Evolutionary conservation across 2,797 vertebrate species (phyloP).

Genomic region (Gastrophryne carolinensis): DNA sequence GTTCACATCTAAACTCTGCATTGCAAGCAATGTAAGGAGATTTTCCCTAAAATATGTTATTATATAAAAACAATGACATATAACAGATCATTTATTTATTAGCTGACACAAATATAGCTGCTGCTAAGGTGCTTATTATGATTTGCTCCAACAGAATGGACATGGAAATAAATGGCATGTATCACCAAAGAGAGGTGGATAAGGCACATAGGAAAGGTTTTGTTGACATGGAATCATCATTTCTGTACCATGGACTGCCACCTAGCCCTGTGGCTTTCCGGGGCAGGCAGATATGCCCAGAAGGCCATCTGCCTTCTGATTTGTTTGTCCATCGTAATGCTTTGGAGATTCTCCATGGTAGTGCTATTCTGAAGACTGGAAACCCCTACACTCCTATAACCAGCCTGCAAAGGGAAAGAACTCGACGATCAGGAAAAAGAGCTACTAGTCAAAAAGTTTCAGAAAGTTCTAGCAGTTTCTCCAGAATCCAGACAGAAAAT

Average conservation of each 20-base stretch:
- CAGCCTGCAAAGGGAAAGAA: slow-evolving; percentile 82
- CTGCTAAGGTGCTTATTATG: slow-evolving; percentile 22
- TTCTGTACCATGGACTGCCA: slow-evolving; percentile 75
- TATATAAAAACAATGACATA: no score
- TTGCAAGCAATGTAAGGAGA: no score
- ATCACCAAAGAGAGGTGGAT: slow-evolving; percentile 92
- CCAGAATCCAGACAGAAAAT: slow-evolving; percentile 77
- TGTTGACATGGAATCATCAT: slow-evolving; percentile 76
- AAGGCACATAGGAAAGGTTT: slow-evolving; percentile 85
- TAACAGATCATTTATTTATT: no score
- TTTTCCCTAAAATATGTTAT: no score
- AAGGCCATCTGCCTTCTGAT: slow-evolving; percentile 73
- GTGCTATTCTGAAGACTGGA: slow-evolving; percentile 77
- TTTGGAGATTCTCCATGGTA: slow-evolving; percentile 82
- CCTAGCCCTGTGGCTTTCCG: slow-evolving; percentile 75
- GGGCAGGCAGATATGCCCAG: slow-evolving; percentile 76
- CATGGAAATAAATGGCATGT: slow-evolving; percentile 94
- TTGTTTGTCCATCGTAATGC: slow-evolving; percentile 79
- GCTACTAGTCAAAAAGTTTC: slow-evolving; percentile 73
- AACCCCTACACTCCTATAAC: slow-evolving; percentile 79
- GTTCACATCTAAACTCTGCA: no score
- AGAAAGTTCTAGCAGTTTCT: slow-evolving; percentile 64
- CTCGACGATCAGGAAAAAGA: slow-evolving; percentile 76
- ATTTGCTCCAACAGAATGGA: slow-evolving; percentile 66
- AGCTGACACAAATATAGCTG: no score